Percentiles rank a stretch among this genome's conserved stretches.
These are phyloP conservation scores for Xiphophorus birchmanni DNA, from an alignment of 2,797 vertebrate genomes.

Conservation along the genomic window DNA sequence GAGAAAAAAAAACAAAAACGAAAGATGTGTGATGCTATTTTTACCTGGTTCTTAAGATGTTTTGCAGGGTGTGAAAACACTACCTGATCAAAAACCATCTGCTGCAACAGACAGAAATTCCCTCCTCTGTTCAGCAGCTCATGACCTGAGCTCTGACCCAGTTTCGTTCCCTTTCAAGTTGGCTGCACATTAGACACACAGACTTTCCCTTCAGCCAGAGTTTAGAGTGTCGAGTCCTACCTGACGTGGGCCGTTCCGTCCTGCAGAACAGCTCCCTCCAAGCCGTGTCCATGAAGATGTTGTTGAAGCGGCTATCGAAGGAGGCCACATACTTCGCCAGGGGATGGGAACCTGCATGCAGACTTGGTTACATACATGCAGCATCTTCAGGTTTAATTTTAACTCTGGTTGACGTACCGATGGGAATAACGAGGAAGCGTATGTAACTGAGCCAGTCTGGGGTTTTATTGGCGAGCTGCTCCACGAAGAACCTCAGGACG, in stretches of 20 bases:
- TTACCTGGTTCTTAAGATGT: constrained; percentile 14
- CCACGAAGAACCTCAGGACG: constrained; percentile 86
- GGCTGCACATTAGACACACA: constrained; percentile 48
- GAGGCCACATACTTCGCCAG: constrained; percentile 85
- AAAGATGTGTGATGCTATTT: background rate
- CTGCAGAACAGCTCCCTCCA: constrained; percentile 86
- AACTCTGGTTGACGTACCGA: constrained; percentile 70
- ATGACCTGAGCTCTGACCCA: constrained; percentile 49
- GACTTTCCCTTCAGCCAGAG: constrained; percentile 26
- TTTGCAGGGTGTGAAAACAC: background rate
- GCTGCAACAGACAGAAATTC: constrained; percentile 31
- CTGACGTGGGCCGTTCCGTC: constrained; percentile 82
- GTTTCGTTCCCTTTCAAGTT: constrained; percentile 61
- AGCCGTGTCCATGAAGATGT: constrained; percentile 84
- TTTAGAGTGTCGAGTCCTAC: constrained; percentile 56
- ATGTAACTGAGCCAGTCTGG: constrained; percentile 88
- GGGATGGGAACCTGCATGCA: constrained; percentile 81
- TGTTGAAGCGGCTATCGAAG: constrained; percentile 85
- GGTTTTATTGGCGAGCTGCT: constrained; percentile 87
- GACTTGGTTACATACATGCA: background rate
- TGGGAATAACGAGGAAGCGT: constrained; percentile 85
- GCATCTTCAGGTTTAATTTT: background rate
- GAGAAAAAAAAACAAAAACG: background rate
- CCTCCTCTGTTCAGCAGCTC: constrained; percentile 44
- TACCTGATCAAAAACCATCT: constrained; percentile 39